phyloP scores from a whole-genome alignment of 2,113 vertebrate species.

The Eira barbara region DNA sequence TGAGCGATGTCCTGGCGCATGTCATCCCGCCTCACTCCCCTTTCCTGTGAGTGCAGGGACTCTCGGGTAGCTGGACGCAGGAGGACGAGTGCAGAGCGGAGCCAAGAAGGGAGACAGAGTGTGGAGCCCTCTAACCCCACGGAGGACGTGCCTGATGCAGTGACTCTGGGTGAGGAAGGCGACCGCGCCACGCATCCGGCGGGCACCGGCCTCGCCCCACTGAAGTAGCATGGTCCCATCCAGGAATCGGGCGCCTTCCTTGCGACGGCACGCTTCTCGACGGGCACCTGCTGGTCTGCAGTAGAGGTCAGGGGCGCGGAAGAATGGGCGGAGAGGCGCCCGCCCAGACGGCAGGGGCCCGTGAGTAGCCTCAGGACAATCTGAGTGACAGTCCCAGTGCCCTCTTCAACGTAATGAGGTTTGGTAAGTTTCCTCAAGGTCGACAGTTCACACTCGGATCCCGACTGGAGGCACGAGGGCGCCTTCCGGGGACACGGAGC shows the following conservation, averaged over 20 bases:
- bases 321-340: neutral
- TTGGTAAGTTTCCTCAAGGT: neutral
- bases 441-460: neutral
- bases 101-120: neutral
- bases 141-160: fast-evolving
- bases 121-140: fast-evolving
- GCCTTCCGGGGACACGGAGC: neutral
- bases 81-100: neutral
- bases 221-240: neutral
- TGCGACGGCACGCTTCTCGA: neutral
- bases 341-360: no score
- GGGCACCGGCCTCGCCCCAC: neutral
- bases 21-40: neutral
- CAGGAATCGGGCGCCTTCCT: neutral
- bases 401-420: neutral
- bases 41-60: neutral
- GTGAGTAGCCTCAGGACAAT: neutral
- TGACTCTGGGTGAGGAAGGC: neutral
- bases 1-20: neutral
- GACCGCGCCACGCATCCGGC: fast-evolving
- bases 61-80: neutral
- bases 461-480: neutral
- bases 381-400: neutral
- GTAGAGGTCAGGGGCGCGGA: neutral
- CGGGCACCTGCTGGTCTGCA: neutral